These are phyloP conservation scores for Cygnus buccinator DNA, from an alignment of 2,113 vertebrate genomes.

Conservation along the genomic window DNA sequence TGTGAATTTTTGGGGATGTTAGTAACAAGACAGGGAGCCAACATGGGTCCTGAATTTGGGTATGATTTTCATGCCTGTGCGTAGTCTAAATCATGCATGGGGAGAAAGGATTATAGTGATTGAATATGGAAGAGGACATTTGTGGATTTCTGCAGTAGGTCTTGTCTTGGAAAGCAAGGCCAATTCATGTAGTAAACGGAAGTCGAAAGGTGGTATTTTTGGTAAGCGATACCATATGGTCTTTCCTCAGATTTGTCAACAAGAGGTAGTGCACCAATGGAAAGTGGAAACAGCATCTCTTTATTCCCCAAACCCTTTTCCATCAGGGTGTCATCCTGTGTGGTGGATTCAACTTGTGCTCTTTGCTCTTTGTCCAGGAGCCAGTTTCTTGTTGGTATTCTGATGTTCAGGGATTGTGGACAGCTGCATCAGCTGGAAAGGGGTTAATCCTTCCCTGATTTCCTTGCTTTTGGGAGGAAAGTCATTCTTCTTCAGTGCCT, in stretches of 20 bases:
- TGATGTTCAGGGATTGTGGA: background rate
- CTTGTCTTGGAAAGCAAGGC: background rate
- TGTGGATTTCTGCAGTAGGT: background rate
- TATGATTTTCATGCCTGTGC: background rate
- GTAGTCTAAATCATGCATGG: background rate
- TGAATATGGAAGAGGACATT: background rate
- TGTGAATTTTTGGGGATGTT: background rate
- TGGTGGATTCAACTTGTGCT: background rate
- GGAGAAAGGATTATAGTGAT: background rate
- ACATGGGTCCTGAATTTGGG: background rate
- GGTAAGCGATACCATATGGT: background rate
- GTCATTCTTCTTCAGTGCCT: background rate
- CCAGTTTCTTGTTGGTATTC: background rate
- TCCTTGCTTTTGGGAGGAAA: background rate
- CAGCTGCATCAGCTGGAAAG: background rate
- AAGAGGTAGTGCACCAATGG: background rate
- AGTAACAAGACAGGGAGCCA: background rate
- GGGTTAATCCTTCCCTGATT: constrained; percentile 13
- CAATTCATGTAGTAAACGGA: background rate
- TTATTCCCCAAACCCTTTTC: background rate
- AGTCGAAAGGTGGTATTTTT: constrained; percentile 1
- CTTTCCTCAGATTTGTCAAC: background rate
- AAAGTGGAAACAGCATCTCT: background rate
- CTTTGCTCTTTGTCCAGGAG: background rate
- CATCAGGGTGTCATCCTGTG: background rate